Evolutionary conservation across 1,140 invertebrate species (phyloP).

Genomic region (Idris sp.): DNA sequence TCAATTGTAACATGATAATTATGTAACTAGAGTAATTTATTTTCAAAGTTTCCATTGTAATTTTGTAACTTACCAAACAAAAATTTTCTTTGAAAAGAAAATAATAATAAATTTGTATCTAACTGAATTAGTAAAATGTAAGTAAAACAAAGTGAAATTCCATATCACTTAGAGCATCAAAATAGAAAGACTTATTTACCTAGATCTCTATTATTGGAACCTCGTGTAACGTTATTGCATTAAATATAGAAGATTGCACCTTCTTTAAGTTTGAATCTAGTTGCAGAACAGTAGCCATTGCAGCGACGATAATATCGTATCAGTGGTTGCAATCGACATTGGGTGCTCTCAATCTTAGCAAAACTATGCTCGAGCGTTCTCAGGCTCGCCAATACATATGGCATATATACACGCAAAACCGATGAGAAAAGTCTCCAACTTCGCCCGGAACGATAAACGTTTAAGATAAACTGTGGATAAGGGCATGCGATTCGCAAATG

Average conservation of each 20-base stretch:
- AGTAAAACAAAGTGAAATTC: constrained; percentile 9
- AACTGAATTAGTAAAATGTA: no score
- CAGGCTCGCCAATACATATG: constrained; percentile 47
- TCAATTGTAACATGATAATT: no score
- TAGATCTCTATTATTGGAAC: constrained; percentile 57
- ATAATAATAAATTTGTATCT: no score
- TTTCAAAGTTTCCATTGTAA: no score
- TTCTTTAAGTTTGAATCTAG: constrained; percentile 20
- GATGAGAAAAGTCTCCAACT: constrained; percentile 61
- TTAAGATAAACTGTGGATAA: constrained; percentile 56
- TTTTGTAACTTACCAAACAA: no score
- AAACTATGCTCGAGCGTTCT: constrained; percentile 50
- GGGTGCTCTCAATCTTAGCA: constrained; percentile 59
- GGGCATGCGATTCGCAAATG: constrained; percentile 52
- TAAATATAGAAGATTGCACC: constrained; percentile 33
- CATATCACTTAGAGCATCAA: constrained; percentile 37
- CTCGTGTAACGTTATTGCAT: constrained; percentile 28
- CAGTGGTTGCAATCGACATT: constrained; percentile 50
- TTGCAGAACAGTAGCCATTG: constrained; percentile 61
- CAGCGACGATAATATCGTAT: constrained; percentile 58
- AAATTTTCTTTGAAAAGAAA: no score
- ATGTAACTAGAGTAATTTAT: no score
- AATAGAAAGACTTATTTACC: constrained; percentile 43
- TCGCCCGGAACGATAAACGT: constrained; percentile 60
- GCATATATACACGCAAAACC: constrained; percentile 53